These are phyloP conservation scores for Thunnus albacares DNA, from an alignment of 2,797 vertebrate species.

Conservation along the genomic window DNA sequence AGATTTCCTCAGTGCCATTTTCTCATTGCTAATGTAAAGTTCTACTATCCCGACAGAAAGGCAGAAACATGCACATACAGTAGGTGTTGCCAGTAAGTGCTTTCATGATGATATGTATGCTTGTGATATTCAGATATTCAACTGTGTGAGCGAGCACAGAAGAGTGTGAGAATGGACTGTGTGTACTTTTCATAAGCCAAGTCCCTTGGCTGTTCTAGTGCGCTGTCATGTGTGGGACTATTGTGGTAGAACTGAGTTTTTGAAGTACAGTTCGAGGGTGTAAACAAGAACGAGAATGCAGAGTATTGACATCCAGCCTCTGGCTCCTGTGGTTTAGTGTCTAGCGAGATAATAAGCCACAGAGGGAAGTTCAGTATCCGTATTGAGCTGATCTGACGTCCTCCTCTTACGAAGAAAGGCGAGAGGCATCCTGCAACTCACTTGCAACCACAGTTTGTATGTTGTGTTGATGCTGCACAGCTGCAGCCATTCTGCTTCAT, in stretches of 20 bases:
- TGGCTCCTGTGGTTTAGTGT: constrained; percentile 75
- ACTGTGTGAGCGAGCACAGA: neutral
- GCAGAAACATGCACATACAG: neutral
- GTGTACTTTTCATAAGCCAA: constrained; percentile 11
- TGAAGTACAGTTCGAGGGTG: constrained; percentile 40
- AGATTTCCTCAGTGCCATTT: neutral
- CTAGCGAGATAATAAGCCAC: constrained; percentile 74
- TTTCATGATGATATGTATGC: neutral
- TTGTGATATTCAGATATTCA: neutral
- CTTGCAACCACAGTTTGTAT: constrained; percentile 38
- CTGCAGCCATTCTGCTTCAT: constrained; percentile 48
- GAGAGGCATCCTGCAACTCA: constrained; percentile 46
- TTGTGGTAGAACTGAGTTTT: constrained; percentile 42
- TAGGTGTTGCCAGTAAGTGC: neutral
- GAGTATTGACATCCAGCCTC: constrained; percentile 68
- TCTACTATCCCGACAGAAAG: neutral
- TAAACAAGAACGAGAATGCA: constrained; percentile 63
- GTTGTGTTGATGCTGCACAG: constrained; percentile 55
- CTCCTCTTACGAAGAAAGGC: constrained; percentile 54
- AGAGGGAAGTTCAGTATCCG: constrained; percentile 69
- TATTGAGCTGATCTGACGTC: constrained; percentile 63
- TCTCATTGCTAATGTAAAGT: neutral
- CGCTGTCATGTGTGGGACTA: constrained; percentile 6
- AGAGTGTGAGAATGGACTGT: neutral
- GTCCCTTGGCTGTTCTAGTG: constrained; percentile 23